Conservation (phyloP, 2,888 invertebrate genomes). For the Ochropleura leucogaster region DNA sequence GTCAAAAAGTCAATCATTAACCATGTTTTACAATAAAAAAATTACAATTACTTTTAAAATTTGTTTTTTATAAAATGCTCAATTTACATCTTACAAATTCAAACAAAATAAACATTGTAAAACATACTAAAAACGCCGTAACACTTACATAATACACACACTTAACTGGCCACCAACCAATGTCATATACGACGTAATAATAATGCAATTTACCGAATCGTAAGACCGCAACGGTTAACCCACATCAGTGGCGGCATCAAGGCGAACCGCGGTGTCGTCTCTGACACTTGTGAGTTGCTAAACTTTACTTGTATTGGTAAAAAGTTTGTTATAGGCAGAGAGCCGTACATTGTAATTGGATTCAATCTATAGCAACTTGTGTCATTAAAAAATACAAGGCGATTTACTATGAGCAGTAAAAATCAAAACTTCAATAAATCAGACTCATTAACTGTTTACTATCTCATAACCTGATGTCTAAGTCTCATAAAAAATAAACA, state of each 20-base stretch:
- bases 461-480: not conserved
- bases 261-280: constrained; percentile 71
- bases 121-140: constrained; percentile 8
- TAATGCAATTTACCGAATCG: constrained; percentile 64
- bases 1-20: not conserved
- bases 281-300: constrained; percentile 72
- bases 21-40: not conserved
- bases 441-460: not conserved
- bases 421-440: not conserved
- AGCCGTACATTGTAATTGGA: constrained; percentile 5
- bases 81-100: not conserved
- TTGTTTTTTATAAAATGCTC: not conserved
- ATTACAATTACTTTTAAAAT: no score
- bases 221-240: constrained; percentile 63
- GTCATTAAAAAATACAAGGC: no score
- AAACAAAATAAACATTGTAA: not conserved
- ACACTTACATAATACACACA: constrained; percentile 42
- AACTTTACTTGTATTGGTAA: constrained; percentile 43
- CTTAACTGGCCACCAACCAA: constrained; percentile 45
- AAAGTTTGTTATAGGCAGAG: not conserved
- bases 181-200: constrained; percentile 59
- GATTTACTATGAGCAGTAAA: not conserved
- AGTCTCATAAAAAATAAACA: not conserved
- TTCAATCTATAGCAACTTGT: not conserved
- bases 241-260: constrained; percentile 61